These are phyloP conservation scores for Sisyra terminalis DNA, from an alignment of 2,888 invertebrate genomes.

Conservation along the genomic window DNA sequence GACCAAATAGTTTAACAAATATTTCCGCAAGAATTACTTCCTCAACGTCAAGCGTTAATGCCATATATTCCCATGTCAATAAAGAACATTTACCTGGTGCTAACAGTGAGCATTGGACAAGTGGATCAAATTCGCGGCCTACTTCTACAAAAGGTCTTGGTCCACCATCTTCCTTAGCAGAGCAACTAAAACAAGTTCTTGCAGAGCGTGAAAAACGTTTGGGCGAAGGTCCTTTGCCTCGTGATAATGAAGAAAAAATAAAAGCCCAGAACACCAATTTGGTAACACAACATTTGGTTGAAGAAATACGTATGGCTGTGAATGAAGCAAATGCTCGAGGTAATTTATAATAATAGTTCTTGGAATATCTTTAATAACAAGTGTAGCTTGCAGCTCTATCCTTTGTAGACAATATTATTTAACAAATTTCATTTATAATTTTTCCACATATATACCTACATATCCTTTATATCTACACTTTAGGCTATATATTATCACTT, in stretches of 20 bases:
- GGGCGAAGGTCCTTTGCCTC: slow-evolving; percentile 32
- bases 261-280: slow-evolving; percentile 42
- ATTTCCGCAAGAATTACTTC: slow-evolving; percentile 15
- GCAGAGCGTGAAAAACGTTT: slow-evolving; percentile 69
- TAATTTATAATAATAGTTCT: too few species aligned
- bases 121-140: slow-evolving; percentile 3
- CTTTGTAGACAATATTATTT: too few species aligned
- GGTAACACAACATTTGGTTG: slow-evolving; percentile 66
- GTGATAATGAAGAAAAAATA: slow-evolving; percentile 42
- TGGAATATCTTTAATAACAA: too few species aligned
- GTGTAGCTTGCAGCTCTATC: too few species aligned
- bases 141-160: slow-evolving; percentile 30
- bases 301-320: slow-evolving; percentile 77
- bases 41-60: slow-evolving; percentile 12
- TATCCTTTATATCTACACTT: too few species aligned
- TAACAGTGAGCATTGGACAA: neutral
- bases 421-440: too few species aligned
- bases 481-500: too few species aligned
- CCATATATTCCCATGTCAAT: slow-evolving; percentile 34
- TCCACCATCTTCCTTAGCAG: slow-evolving; percentile 65
- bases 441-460: too few species aligned
- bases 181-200: slow-evolving; percentile 73
- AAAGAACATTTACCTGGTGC: slow-evolving; percentile 22
- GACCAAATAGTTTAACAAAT: slow-evolving; percentile 13
- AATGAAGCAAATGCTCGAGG: slow-evolving; percentile 79